Evolutionary conservation across 2,888 invertebrate species (phyloP).

Genomic region (Blastobasis lacticolella): DNA sequence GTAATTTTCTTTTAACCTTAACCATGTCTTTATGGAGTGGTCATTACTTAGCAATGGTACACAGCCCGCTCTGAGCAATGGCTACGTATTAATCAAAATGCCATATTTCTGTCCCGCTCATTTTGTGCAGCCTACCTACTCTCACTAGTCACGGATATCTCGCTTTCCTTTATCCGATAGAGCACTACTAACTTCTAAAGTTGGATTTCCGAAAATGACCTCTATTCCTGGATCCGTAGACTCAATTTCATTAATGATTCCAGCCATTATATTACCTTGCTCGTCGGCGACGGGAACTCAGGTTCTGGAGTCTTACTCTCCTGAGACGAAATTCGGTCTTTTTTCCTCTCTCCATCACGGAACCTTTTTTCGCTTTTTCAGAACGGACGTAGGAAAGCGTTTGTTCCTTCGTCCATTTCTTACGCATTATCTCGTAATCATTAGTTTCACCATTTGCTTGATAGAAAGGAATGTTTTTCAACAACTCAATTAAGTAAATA

Average conservation of each 20-base stretch:
- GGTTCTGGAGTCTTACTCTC: conserved; percentile 71
- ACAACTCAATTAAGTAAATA: conserved; percentile 49
- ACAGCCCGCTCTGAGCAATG: conserved; percentile 73
- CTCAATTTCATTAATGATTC: conserved; percentile 11
- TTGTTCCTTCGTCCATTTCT: conserved; percentile 62
- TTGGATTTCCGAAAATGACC: conserved; percentile 20
- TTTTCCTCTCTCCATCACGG: conserved; percentile 65
- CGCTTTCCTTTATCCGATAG: conserved; percentile 44
- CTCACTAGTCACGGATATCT: conserved; percentile 64
- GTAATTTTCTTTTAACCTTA: conserved; percentile 75
- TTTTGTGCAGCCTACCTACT: conserved; percentile 44
- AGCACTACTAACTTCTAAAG: conserved; percentile 29
- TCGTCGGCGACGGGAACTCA: conserved; percentile 28
- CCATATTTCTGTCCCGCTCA: conserved; percentile 62
- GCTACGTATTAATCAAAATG: conserved; percentile 73
- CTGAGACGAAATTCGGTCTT: conserved; percentile 69
- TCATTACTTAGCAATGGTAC: conserved; percentile 75
- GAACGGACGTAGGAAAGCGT: conserved; percentile 60
- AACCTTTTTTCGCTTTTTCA: conserved; percentile 68
- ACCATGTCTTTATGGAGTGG: conserved; percentile 75
- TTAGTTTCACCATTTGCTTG: conserved; percentile 59
- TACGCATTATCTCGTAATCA: conserved; percentile 69
- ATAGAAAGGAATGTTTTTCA: conserved; percentile 50
- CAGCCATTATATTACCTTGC: conserved; percentile 28
- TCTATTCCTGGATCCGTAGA: conserved; percentile 17